Evolutionary conservation across 2,113 vertebrate genomes (phyloP).

Genomic region (Phaethornis superciliosus): DNA sequence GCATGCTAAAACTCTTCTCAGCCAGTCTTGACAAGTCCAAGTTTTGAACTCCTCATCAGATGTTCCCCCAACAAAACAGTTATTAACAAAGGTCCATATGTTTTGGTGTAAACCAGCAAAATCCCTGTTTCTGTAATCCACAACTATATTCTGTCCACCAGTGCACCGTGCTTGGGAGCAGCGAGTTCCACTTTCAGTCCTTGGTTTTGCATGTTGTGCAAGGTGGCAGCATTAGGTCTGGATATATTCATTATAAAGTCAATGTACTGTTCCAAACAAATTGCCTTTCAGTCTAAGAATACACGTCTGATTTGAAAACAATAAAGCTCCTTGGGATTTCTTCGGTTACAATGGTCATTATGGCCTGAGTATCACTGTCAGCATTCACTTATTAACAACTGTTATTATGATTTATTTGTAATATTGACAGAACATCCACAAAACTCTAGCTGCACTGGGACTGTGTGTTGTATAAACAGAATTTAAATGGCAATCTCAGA

Average conservation of each 20-base stretch:
- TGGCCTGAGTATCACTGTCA: neutral
- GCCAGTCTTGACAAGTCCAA: neutral
- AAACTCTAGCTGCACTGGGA: neutral
- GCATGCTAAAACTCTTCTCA: neutral
- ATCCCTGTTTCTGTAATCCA: neutral
- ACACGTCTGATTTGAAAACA: neutral
- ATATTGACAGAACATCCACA: neutral
- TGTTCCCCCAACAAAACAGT: neutral
- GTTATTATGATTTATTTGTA: neutral
- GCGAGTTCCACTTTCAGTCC: neutral
- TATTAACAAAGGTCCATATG: neutral
- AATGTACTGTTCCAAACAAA: neutral
- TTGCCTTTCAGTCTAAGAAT: neutral
- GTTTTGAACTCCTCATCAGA: neutral
- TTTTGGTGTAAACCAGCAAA: neutral
- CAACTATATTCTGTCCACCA: neutral
- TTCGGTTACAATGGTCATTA: neutral
- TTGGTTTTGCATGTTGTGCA: neutral
- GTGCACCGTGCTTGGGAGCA: neutral
- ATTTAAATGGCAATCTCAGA: neutral
- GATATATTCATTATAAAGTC: neutral
- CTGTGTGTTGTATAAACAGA: neutral
- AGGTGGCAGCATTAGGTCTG: neutral
- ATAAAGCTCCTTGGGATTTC: neutral
- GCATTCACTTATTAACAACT: neutral